phyloP scores from a whole-genome alignment of 2,113 vertebrate species.

The Ameiurus melas region DNA sequence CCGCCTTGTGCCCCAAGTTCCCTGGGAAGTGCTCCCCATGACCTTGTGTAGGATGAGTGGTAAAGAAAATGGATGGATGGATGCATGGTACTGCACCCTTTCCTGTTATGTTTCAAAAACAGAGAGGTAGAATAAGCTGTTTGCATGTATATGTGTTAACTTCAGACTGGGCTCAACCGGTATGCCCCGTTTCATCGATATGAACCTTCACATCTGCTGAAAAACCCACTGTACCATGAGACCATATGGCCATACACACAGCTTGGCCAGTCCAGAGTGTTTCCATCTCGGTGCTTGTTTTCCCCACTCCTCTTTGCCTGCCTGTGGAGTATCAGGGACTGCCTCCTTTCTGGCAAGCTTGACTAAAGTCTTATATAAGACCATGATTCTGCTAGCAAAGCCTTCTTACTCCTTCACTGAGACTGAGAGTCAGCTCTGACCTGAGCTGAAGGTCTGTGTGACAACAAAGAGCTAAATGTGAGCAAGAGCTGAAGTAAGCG shows the following conservation, averaged over 20 bases:
- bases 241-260: slow-evolving; percentile 49
- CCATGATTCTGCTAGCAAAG: slow-evolving; percentile 28
- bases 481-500: background rate
- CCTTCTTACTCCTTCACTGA: slow-evolving; percentile 16
- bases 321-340: slow-evolving; percentile 52
- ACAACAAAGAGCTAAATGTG: slow-evolving; percentile 3
- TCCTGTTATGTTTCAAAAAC: background rate
- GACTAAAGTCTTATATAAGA: slow-evolving; percentile 60
- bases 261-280: slow-evolving; percentile 62
- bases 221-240: slow-evolving; percentile 49
- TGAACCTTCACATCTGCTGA: slow-evolving; percentile 72
- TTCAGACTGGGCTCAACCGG: slow-evolving; percentile 53
- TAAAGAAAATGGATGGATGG: too few species aligned
- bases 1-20: too few species aligned
- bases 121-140: background rate
- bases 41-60: too few species aligned
- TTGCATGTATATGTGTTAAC: slow-evolving; percentile 11
- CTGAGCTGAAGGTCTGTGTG: background rate
- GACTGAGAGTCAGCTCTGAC: slow-evolving; percentile 9
- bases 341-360: slow-evolving; percentile 46
- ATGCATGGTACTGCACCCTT: background rate
- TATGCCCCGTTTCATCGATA: slow-evolving; percentile 65
- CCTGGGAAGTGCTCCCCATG: too few species aligned
- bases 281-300: slow-evolving; percentile 62
- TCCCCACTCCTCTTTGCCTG: slow-evolving; percentile 26